Evolutionary conservation across 2,113 vertebrate genomes (phyloP), one percentile per base, ranked within the genome.

Genomic region (Gymnobelideus leadbeateri): DNA sequence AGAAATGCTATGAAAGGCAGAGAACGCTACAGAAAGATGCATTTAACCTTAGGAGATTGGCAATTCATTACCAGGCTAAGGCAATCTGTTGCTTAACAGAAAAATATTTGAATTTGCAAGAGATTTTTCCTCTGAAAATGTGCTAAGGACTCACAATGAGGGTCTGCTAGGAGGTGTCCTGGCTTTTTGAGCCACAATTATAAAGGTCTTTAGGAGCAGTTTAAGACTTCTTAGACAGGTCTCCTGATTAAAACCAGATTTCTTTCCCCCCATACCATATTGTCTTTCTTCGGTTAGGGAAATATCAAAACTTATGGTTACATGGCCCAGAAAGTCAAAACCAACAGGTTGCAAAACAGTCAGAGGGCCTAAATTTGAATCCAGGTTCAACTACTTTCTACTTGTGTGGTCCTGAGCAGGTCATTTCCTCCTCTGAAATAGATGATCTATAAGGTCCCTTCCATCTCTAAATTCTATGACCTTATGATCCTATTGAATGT

Each of bases 41-140:
- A 61, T 95, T 92, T 95, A 95, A 95, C 95, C 92, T 94, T 96
- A 95, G 93, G 94, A 97, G 95, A 92, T 8, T 89, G 91, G 37
- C 23, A 96, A 9, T 95, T 94, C 91, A 91, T 95, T 97, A 94
- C 84, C 94, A 84, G 95, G 95, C 54, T 21, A 37, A 93, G 89
- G 52, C 11, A 89, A 84, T 94, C 91, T 93, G 55, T 93, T 77
- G 61, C 77, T 91, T 92, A 94, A 89, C 91, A 26, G 19, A 94
- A 94, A 96, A 96, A 51, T 93, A 93, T 95, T 95, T 96, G 94
- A 92, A 96, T 89, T 12, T 43, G 54, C 53, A 96, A 31, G 90
- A 61, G n/a, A 91, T 21, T 46, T 91, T 89, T 92, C 94, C 57
- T 90, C 51, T 57, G 23, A 25, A 46, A 91, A 49, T 31, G 47